A percentile compares a stretch with the other conserved stretches of the same genome.
Conservation (phyloP, 2,113 vertebrate genomes). For the Muscicapa adusta region DNA sequence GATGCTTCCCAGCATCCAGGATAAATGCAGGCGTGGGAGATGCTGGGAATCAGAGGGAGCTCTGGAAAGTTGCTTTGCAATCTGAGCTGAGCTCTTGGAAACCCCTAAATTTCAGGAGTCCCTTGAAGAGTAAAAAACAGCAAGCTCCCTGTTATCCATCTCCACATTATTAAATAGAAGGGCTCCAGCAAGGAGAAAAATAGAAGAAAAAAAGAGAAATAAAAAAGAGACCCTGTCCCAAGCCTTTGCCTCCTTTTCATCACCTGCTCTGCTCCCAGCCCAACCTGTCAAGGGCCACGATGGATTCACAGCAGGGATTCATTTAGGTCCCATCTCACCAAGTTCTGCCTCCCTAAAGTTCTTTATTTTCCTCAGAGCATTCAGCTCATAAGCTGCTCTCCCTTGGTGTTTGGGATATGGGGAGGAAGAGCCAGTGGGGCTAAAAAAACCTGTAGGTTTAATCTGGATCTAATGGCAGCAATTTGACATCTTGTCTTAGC, state of each 20-base stretch:
- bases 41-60: neutral
- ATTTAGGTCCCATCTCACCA: neutral
- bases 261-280: neutral
- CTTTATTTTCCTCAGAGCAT: slow-evolving; percentile 39
- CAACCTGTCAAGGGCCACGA: neutral
- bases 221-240: neutral
- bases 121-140: neutral
- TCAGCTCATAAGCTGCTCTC: slow-evolving; percentile 48
- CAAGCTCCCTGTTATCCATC: neutral
- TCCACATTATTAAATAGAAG: neutral
- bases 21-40: neutral
- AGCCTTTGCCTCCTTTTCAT: neutral
- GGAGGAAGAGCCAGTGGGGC: neutral
- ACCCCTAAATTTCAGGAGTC: neutral
- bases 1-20: neutral
- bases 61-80: neutral
- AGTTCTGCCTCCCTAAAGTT: slow-evolving; percentile 8
- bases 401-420: slow-evolving; percentile 25
- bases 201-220: neutral
- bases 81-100: neutral
- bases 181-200: neutral
- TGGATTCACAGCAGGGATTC: neutral
- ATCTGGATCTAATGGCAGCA: neutral
- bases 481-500: neutral
- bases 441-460: neutral